These are phyloP conservation scores for Yponomeuta plumbellus DNA, from an alignment of 2,888 invertebrate species.

Conservation along the genomic window DNA sequence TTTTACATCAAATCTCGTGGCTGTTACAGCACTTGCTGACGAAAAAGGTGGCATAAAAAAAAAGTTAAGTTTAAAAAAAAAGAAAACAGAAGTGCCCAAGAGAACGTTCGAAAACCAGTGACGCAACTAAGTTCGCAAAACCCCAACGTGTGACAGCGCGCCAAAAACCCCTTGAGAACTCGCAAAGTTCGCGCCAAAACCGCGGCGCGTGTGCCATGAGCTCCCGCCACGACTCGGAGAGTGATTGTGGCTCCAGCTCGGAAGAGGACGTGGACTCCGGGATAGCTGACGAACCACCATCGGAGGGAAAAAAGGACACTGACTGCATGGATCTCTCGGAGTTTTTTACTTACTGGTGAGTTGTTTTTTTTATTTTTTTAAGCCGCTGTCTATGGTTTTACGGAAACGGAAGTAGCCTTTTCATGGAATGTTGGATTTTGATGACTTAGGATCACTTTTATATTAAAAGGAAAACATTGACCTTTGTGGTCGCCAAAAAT, in stretches of 20 bases:
- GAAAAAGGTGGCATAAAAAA: background rate
- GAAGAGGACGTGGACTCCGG: conserved; percentile 68
- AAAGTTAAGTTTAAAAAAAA: background rate
- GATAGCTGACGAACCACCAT: conserved; percentile 51
- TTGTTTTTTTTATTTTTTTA: conserved; percentile 20
- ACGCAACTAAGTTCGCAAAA: background rate
- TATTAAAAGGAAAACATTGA: too few species aligned
- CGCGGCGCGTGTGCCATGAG: conserved; percentile 37
- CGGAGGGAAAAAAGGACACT: conserved; percentile 32
- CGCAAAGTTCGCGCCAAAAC: background rate
- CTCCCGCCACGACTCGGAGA: conserved; percentile 31
- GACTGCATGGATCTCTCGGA: conserved; percentile 68
- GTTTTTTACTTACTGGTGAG: conserved; percentile 66
- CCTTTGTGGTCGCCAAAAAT: too few species aligned
- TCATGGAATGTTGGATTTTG: background rate
- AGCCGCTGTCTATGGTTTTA: background rate
- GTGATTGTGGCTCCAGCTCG: conserved; percentile 35
- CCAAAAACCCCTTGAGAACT: background rate
- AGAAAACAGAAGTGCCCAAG: background rate
- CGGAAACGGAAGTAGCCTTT: background rate
- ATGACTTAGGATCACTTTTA: too few species aligned
- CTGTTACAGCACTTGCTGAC: too few species aligned
- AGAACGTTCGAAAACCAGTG: background rate
- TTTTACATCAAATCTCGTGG: background rate
- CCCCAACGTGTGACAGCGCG: conserved; percentile 9